Evolutionary conservation across 2,797 vertebrate genomes (phyloP), one percentile per base, ranked within the genome.

Genomic region (Poeciliopsis presidionis): DNA sequence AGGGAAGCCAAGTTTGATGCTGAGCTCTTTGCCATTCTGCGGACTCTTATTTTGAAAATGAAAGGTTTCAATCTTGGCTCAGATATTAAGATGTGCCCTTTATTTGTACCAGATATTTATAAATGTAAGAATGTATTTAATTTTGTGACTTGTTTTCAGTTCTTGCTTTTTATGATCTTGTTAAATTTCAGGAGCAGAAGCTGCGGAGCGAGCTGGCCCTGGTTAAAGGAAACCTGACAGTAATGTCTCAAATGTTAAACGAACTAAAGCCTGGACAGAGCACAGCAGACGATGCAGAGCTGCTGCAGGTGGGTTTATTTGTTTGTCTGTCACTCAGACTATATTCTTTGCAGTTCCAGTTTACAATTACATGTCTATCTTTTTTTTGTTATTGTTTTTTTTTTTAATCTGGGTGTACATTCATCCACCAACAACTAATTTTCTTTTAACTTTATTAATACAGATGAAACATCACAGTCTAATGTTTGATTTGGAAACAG

Each of bases 181-280:
- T 67, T 6, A 1, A n/a, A 53, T 53, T 80, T 43, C 92, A 99
- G 97, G 93, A 96, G 0, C 95, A 95, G 83, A 99, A 98, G 94
- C 95, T 99, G 82, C 96, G 92, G 57, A 93, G 94, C 16, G 98
- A 99, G 86, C 93, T 99, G 89, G 96, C 96, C 43, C 94, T 99
- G 83, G 98, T 99, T 85, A 97, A 95, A 2, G 97, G 97, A 51
- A 99, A 99, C 30, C 94, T 98, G 74, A 95, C 94, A 30, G 97
- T 99, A 79, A 98, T 99, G 97, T 97, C 97, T 0, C 97, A 98
- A 88, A 98, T 99, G 97, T 86, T 99, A 85, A 97, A 97, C 0
- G 97, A 99, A 89, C 84, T 99, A 12, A 95, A 92, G 39, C 97
- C 97, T 0, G 96, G 97, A 82, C 96, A 97, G 86, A 95, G 94